Percentiles rank a stretch among this genome's conserved stretches.
Evolutionary conservation across 2,113 vertebrate genomes (phyloP).

Genomic region (Orthonyx spaldingii): DNA sequence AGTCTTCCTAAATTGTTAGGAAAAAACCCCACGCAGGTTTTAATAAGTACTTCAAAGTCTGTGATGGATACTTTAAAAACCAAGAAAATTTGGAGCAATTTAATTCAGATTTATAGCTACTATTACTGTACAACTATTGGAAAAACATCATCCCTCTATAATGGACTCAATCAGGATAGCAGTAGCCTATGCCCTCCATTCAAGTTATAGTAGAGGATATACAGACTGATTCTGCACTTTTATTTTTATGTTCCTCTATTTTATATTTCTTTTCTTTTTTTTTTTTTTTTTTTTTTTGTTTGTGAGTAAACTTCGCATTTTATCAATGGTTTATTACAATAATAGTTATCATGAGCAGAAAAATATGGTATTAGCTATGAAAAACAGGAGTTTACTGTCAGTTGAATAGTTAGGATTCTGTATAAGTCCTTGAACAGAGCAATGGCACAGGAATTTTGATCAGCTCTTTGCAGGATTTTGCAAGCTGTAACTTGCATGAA

Average conservation of each 20-base stretch:
- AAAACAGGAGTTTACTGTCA: not conserved
- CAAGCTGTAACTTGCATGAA: not conserved
- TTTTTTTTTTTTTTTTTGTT: too few species aligned
- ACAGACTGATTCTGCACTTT: not conserved
- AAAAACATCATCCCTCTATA: not conserved
- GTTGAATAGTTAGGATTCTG: not conserved
- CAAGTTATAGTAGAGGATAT: not conserved
- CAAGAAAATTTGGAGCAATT: not conserved
- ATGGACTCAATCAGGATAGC: not conserved
- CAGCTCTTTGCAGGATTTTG: not conserved
- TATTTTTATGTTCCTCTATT: not conserved
- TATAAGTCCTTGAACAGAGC: not conserved
- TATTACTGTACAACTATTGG: not conserved
- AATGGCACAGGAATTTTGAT: not conserved
- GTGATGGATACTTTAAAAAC: not conserved
- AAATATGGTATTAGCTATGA: not conserved
- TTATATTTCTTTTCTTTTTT: not conserved
- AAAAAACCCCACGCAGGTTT: not conserved
- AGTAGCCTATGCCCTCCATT: not conserved
- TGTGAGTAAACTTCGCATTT: not conserved
- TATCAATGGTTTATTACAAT: not conserved
- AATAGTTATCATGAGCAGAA: not conserved
- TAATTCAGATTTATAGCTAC: not conserved
- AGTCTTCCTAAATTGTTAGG: not conserved
- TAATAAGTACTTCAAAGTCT: not conserved